Evolutionary conservation across 1,140 invertebrate genomes (phyloP).

Genomic region (Chymomyza costata): DNA sequence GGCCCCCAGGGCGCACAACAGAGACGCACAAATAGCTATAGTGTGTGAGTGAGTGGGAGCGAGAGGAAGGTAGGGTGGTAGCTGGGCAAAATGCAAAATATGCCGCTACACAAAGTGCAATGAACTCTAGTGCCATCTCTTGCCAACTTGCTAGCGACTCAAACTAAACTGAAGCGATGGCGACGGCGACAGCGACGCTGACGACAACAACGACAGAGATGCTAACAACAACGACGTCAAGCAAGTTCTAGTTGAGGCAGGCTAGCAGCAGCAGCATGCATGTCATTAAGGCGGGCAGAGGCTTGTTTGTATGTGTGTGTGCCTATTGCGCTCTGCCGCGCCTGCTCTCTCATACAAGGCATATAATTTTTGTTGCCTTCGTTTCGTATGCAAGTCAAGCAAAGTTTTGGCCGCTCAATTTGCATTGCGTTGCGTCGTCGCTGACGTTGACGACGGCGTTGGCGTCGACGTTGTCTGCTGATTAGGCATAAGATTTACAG

Average conservation of each 20-base stretch:
- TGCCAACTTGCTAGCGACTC: no score
- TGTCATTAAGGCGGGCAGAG: neutral
- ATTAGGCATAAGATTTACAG: slow-evolving; percentile 59
- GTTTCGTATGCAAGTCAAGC: slow-evolving; percentile 22
- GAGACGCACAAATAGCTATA: neutral
- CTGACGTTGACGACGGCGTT: neutral
- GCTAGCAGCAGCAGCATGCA: slow-evolving; percentile 3
- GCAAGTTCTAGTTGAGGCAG: slow-evolving; percentile 72
- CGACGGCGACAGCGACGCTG: slow-evolving; percentile 17
- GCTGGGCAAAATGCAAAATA: slow-evolving; percentile 58
- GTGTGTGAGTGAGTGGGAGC: slow-evolving; percentile 1
- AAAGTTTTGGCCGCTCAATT: slow-evolving; percentile 8
- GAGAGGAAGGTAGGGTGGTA: slow-evolving; percentile 21
- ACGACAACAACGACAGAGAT: slow-evolving; percentile 16
- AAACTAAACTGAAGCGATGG: slow-evolving; percentile 18
- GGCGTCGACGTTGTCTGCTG: slow-evolving; percentile 12
- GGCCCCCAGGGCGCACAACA: neutral
- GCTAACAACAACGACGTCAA: slow-evolving; percentile 50
- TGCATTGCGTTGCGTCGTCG: neutral
- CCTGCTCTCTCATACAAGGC: slow-evolving; percentile 8
- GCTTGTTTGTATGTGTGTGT: slow-evolving; percentile 2
- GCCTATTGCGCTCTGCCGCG: no score
- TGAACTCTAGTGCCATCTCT: slow-evolving; percentile 60
- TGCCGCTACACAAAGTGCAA: slow-evolving; percentile 67
- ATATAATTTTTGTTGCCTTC: slow-evolving; percentile 3